Conservation (phyloP, 2,113 vertebrate species). For the Rhinichthys klamathensis region DNA sequence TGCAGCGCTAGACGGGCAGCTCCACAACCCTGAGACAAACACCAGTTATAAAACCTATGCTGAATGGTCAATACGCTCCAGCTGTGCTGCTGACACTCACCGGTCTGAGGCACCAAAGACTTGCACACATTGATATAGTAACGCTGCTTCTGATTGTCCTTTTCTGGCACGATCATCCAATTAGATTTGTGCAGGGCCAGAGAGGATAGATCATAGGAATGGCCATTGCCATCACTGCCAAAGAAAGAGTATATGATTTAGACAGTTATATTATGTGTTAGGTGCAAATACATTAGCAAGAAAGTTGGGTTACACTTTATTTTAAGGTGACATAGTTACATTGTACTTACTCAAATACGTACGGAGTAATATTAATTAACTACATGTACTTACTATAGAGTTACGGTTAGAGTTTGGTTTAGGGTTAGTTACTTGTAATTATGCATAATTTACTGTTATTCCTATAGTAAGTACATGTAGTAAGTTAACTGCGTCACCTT, state of each 20-base stretch:
- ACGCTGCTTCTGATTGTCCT: slow-evolving; percentile 61
- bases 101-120: slow-evolving; percentile 82
- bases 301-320: no score
- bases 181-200: slow-evolving; percentile 83
- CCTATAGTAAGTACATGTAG: no score
- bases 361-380: no score
- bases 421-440: no score
- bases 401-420: no score
- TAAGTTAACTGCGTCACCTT: no score
- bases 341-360: no score
- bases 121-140: slow-evolving; percentile 94
- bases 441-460: no score
- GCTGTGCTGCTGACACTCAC: slow-evolving; percentile 60
- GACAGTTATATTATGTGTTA: neutral
- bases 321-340: no score
- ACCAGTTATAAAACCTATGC: neutral
- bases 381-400: no score
- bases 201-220: slow-evolving; percentile 88
- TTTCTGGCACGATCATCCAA: slow-evolving; percentile 80
- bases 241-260: neutral
- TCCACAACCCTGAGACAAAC: slow-evolving; percentile 67
- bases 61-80: neutral
- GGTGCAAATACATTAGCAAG: neutral
- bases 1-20: slow-evolving; percentile 83
- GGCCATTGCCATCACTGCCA: slow-evolving; percentile 81